Percentiles rank a stretch among this genome's conserved stretches.
Evolutionary conservation across 1,140 invertebrate species (phyloP).

Genomic region (Habropoda laboriosa): DNA sequence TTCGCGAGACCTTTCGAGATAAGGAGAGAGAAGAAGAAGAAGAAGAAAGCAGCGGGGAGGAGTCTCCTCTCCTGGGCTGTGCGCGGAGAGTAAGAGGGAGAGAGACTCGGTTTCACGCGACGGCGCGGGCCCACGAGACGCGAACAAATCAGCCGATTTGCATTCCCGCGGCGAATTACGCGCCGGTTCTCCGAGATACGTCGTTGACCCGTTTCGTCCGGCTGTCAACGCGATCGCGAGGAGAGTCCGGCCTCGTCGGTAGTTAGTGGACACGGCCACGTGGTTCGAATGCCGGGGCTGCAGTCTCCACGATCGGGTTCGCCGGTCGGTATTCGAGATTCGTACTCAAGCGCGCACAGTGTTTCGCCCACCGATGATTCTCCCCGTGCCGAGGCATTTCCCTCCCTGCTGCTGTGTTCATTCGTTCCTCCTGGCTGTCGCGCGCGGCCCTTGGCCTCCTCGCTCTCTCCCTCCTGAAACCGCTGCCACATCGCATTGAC

Average conservation of each 20-base stretch:
- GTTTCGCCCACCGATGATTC: conserved; percentile 55
- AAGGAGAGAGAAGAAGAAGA: too few relatives aligned
- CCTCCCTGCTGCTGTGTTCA: conserved; percentile 45
- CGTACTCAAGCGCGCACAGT: conserved; percentile 58
- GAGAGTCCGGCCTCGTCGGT: conserved; percentile 48
- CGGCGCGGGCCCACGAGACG: too few relatives aligned
- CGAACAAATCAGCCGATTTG: neutral
- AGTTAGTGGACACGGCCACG: conserved; percentile 59
- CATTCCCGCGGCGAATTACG: conserved; percentile 31
- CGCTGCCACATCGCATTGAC: conserved; percentile 67
- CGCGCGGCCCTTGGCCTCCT: conserved; percentile 26
- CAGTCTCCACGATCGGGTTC: conserved; percentile 51
- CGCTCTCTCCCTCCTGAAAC: conserved; percentile 57
- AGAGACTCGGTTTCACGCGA: too few relatives aligned
- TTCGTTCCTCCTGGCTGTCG: conserved; percentile 25
- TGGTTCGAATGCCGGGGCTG: conserved; percentile 69
- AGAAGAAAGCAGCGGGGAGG: too few relatives aligned
- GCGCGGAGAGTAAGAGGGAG: too few relatives aligned
- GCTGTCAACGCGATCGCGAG: conserved; percentile 55
- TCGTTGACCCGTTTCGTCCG: conserved; percentile 33
- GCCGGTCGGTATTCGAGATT: conserved; percentile 66
- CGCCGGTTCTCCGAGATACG: conserved; percentile 38
- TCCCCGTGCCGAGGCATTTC: conserved; percentile 59
- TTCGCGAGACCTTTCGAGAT: conserved; percentile 1
- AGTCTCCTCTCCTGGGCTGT: neutral